Evolutionary conservation across 2,888 invertebrate species (phyloP), one percentile per base, ranked within the genome.

Genomic region (Lepeophtheirus nordmannii): DNA sequence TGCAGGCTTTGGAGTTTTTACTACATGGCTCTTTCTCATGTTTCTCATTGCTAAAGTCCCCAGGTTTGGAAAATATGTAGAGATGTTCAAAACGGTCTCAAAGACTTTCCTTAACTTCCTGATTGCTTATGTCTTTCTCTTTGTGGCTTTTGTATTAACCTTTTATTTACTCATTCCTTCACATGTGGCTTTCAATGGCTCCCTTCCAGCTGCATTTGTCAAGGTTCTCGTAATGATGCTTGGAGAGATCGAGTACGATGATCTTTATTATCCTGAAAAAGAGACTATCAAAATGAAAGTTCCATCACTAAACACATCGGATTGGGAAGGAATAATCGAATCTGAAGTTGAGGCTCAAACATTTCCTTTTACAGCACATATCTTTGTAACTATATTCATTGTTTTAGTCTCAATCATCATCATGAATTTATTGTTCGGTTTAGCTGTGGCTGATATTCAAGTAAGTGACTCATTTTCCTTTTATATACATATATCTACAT

Each of bases 161-260:
- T 89, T 89, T 71, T 84, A 84, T 14, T 85, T 89, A 1, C 76
- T 89, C 8, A 87, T 89, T 73, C 83, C 85, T 60, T 84, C 85
- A 71, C 67, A 70, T 38, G 41, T 38, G 7, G 67, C 69, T 17
- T 68, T 71, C 53, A 63, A 56, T 14, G 17, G 67, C 11, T 40
- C 62, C 37, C 22, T 63, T 2, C 53, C 67, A 1, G 46, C 64
- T 10, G 61, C 68, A 14, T 40, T 88, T 0, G 76, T 89, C 0
- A 88, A 89, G 76, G 86, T 87, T 0, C 82, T 89, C 12, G 85
- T 88, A 71, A 89, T 89, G 89, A 87, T 89, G 88, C 85, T 87
- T 0, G 89, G 89, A 0, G 89, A 89, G 74, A 74, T 89, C 62
- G 88, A 71, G 20, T 72, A 71, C 70, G 88, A 89, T 73, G 87